Evolutionary conservation across 1,140 invertebrate genomes (phyloP), one percentile per base, ranked within the genome.

Genomic region (Batillaria attramentaria): DNA sequence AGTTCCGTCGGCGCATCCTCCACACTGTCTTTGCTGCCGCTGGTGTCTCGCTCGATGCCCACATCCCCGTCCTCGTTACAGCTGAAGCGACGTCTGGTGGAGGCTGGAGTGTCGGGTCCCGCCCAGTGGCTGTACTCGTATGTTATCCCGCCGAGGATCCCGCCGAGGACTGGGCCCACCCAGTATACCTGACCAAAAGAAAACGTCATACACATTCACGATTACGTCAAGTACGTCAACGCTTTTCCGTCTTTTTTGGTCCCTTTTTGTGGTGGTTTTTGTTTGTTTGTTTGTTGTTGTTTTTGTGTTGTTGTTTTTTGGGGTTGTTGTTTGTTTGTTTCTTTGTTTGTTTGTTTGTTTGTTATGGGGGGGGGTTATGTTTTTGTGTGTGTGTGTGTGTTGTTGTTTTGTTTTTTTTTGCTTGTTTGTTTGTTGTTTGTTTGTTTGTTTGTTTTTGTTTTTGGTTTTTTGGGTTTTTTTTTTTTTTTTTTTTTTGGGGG

Each of bases 141-240:
- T 4, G 87, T 81, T 24, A 87, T 81, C n/a, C 83, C 87, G 43
- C 86, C 89, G 16, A 89, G 80, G 46, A 91, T 80, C 28, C 87
- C 86, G 3, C 88, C 90, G 20, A 89, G 72, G 5, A 91, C 72
- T 0, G 90, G 90, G 8, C 88, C 91, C 42, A 91, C 79, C 90
- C 90, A 91, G 79, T 90, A 91, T 13, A 91, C 84, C 90, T 89
- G 82, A 16, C 81, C 66, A 33, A 50, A 3, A 35, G 4, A 24
- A 24, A 60, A 28, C 24, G 57, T 60, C 6, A 60, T 28, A n/a
- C 6, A n/a, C n/a, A n/a, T n/a, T n/a, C n/a, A n/a, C n/a, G n/a
- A n/a, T n/a, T n/a, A n/a, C n/a, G n/a, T n/a, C n/a, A n/a, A n/a
- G n/a, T n/a, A n/a, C n/a, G n/a, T n/a, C n/a, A n/a, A n/a, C n/a